Conservation (phyloP, 2,888 invertebrate species). For the Limenitis camilla region DNA sequence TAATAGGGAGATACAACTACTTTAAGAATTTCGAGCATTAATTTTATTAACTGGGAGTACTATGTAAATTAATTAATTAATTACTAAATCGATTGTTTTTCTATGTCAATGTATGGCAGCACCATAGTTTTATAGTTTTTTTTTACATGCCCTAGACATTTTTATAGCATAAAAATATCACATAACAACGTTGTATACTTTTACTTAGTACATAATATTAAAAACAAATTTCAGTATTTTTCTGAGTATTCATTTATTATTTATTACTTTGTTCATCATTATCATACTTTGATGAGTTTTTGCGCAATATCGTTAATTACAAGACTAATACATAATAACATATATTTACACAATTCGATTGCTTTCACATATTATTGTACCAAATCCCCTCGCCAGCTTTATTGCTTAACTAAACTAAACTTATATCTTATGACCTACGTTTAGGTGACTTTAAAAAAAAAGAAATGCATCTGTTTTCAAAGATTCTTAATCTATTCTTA, state of each 20-base stretch:
- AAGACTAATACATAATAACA: neutral
- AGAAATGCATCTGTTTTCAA: too few species aligned
- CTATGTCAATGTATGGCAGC: slow-evolving; percentile 1
- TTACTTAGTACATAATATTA: neutral
- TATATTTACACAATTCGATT: slow-evolving; percentile 12
- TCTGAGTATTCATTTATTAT: neutral
- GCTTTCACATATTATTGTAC: slow-evolving; percentile 13
- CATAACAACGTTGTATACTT: slow-evolving; percentile 4
- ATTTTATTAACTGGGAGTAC: too few species aligned
- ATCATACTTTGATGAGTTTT: too few species aligned
- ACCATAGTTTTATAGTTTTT: slow-evolving; percentile 8
- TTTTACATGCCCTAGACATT: slow-evolving; percentile 11
- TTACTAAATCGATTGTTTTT: neutral
- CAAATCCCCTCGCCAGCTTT: slow-evolving; percentile 3
- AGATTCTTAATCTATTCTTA: too few species aligned
- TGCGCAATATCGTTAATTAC: neutral
- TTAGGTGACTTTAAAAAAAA: neutral
- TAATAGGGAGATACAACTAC: too few species aligned
- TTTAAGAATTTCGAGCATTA: too few species aligned
- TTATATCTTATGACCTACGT: neutral
- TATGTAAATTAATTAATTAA: too few species aligned
- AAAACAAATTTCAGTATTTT: neutral
- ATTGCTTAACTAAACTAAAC: slow-evolving; percentile 11
- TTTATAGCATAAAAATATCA: slow-evolving; percentile 10
- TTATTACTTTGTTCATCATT: too few species aligned